Percentiles rank a stretch among this genome's conserved stretches.
Evolutionary conservation across 2,797 vertebrate species (phyloP).

Genomic region (Erpetoichthys calabaricus): DNA sequence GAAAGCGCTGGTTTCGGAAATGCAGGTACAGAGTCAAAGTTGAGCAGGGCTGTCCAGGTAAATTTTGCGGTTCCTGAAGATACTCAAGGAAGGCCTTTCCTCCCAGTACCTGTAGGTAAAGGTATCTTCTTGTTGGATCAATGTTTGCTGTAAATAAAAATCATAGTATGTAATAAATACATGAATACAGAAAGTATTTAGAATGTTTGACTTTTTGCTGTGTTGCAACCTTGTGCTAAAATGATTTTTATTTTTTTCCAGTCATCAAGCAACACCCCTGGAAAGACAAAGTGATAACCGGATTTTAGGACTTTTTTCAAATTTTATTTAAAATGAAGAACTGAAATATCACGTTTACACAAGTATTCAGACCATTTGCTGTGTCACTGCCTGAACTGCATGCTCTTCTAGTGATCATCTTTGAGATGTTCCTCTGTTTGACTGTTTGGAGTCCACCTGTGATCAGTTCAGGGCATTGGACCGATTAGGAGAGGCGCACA

Average conservation of each 20-base stretch:
- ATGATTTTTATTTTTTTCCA: too few species aligned
- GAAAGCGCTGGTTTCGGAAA: conserved; percentile 90
- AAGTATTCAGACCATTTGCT: too few species aligned
- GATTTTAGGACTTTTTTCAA: conserved; percentile 25
- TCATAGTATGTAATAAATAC: conserved; percentile 17
- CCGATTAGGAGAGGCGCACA: too few species aligned
- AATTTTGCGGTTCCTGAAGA: conserved; percentile 78
- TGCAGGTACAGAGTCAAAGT: conserved; percentile 82
- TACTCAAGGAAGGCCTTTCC: conserved; percentile 95
- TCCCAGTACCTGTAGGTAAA: conserved; percentile 86
- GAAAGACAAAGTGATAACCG: too few species aligned
- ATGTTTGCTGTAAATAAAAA: conserved; percentile 54
- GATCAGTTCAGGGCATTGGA: too few species aligned
- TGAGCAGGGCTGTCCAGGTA: conserved; percentile 79
- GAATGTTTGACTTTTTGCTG: conserved; percentile 33
- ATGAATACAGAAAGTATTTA: conserved; percentile 1
- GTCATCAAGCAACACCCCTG: too few species aligned
- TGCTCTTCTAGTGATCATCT: too few species aligned
- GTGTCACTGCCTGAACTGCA: too few species aligned
- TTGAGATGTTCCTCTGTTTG: too few species aligned
- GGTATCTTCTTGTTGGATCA: conserved; percentile 75
- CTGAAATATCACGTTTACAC: too few species aligned
- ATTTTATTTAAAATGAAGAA: conserved; percentile 7
- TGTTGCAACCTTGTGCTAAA: too few species aligned
- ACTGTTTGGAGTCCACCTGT: too few species aligned